phyloP scores from a whole-genome alignment of 1,140 invertebrate genomes.

The Galleria mellonella region DNA sequence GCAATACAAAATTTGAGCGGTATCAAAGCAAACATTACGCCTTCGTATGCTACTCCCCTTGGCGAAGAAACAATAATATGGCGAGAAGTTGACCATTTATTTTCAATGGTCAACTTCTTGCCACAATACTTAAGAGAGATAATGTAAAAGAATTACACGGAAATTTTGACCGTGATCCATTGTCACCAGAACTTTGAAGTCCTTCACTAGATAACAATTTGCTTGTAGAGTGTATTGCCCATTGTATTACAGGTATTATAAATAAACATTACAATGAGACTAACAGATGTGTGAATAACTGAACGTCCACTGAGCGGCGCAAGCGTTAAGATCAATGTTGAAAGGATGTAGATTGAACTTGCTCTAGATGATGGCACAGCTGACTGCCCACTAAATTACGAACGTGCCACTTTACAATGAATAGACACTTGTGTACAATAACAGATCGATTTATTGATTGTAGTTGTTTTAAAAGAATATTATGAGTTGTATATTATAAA shows the following conservation, averaged over 20 bases:
- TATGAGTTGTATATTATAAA: too few species aligned
- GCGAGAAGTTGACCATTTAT: too few species aligned
- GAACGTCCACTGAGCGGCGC: constrained; percentile 18
- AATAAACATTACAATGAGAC: constrained; percentile 61
- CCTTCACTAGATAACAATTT: constrained; percentile 65
- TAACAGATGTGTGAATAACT: constrained; percentile 48
- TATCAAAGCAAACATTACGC: constrained; percentile 62
- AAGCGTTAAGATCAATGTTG: constrained; percentile 25
- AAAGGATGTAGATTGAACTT: constrained; percentile 4
- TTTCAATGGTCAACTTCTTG: constrained; percentile 57
- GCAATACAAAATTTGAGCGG: constrained; percentile 24
- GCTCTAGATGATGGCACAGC: constrained; percentile 15
- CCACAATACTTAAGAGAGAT: constrained; percentile 59
- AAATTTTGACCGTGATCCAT: constrained; percentile 58
- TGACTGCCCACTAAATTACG: constrained; percentile 5
- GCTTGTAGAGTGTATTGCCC: constrained; percentile 41
- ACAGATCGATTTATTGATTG: not conserved
- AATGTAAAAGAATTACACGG: constrained; percentile 69
- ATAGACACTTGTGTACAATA: not conserved
- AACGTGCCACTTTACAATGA: not conserved
- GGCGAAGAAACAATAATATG: constrained; percentile 56
- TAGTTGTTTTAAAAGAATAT: too few species aligned
- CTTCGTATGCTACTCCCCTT: constrained; percentile 35
- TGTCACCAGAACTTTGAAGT: constrained; percentile 28
- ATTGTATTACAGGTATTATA: constrained; percentile 58